Conservation (phyloP, 2,797 vertebrate genomes). For the Anniella stebbinsi region DNA sequence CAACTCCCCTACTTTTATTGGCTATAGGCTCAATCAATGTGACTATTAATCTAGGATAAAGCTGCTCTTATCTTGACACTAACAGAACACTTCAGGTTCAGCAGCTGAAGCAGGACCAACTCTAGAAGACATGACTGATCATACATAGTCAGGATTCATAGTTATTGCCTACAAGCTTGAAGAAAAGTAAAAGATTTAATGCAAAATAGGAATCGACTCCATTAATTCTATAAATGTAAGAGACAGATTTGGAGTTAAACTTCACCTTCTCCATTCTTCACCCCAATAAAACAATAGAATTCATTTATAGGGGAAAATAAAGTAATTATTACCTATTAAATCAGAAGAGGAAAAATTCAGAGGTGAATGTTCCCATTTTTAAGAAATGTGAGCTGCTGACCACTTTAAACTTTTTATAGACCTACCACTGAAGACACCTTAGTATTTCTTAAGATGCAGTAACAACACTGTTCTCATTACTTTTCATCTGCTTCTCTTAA, state of each 20-base stretch:
- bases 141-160: conserved; percentile 30
- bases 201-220: background rate
- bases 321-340: conserved; percentile 35
- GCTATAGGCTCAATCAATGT: background rate
- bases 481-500: conserved; percentile 5
- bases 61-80: background rate
- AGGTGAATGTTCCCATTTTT: conserved; percentile 7
- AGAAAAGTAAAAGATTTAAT: conserved; percentile 46
- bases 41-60: background rate
- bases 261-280: conserved; percentile 17
- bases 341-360: conserved; percentile 14
- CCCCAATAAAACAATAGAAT: background rate
- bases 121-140: conserved; percentile 33
- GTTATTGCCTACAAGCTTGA: conserved; percentile 5
- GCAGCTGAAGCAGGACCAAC: background rate
- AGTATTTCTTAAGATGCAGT: conserved; percentile 43
- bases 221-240: conserved; percentile 33
- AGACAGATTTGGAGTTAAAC: conserved; percentile 36
- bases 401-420: conserved; percentile 27
- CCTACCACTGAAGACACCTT: conserved; percentile 24
- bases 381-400: background rate
- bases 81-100: too few species aligned
- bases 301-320: conserved; percentile 51
- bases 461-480: conserved; percentile 15
- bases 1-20: background rate